phyloP scores from a whole-genome alignment of 37 sponge, comb jelly and placozoan species.

The Ephydatia muelleri region DNA sequence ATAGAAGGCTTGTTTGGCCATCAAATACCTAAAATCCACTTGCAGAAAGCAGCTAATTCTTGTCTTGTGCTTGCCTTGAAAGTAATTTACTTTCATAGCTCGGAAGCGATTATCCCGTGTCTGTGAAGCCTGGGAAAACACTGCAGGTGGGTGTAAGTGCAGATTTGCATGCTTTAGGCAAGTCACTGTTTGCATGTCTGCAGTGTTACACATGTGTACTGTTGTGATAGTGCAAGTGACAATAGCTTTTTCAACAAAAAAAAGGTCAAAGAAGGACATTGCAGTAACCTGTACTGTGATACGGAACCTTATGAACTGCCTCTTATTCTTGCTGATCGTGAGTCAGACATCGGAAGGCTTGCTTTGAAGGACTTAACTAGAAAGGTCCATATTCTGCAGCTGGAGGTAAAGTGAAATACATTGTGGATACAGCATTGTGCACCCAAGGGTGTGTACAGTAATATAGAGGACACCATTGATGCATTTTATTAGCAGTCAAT shows the following conservation, averaged over 20 bases:
- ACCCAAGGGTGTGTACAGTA: background rate
- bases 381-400: background rate
- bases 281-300: background rate
- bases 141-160: slow-evolving; percentile 7
- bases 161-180: background rate
- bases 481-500: no score
- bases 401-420: background rate
- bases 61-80: no score
- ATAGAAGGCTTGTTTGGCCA: no score
- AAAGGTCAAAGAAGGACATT: background rate
- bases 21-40: no score
- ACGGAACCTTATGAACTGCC: background rate
- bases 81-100: slow-evolving; percentile 17
- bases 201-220: background rate
- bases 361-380: background rate
- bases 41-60: no score
- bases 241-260: background rate
- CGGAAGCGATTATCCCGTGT: slow-evolving; percentile 9
- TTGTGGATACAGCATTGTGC: background rate
- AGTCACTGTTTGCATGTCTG: background rate
- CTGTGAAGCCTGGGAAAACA: slow-evolving; percentile 5
- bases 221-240: background rate
- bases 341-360: background rate
- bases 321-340: background rate
- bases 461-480: no score